These are phyloP conservation scores for Rhinogobio ventralis DNA, from an alignment of 2,797 vertebrate species.

Conservation along the genomic window DNA sequence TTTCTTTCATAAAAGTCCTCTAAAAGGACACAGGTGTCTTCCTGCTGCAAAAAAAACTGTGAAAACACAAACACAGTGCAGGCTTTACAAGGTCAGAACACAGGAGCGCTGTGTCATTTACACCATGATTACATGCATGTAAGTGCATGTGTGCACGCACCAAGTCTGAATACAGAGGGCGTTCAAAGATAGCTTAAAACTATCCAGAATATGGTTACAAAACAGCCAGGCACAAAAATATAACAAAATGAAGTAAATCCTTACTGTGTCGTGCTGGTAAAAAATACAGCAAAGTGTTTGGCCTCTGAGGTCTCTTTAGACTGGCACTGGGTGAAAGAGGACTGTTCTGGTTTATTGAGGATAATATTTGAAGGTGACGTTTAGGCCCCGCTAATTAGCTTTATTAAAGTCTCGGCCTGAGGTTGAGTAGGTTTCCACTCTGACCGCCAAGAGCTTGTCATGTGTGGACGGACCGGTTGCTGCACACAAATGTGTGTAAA, in stretches of 20 bases:
- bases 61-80: constrained; percentile 28
- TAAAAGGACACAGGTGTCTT: constrained; percentile 46
- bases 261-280: not conserved
- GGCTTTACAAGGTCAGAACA: constrained; percentile 25
- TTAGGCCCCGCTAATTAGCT: constrained; percentile 61
- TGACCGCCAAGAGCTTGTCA: constrained; percentile 57
- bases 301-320: constrained; percentile 26
- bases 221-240: not conserved
- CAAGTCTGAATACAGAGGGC: not conserved
- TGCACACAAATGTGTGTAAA: constrained; percentile 55
- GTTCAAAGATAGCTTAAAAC: not conserved
- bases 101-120: constrained; percentile 9
- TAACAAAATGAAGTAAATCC: not conserved
- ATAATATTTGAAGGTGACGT: constrained; percentile 61
- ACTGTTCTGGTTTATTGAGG: constrained; percentile 60
- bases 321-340: constrained; percentile 51
- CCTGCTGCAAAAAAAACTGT: constrained; percentile 19
- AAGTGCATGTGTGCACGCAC: not conserved
- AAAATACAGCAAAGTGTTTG: constrained; percentile 30
- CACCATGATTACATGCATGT: not conserved
- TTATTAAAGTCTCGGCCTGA: constrained; percentile 58
- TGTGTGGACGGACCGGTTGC: constrained; percentile 14
- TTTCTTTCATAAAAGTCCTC: constrained; percentile 42
- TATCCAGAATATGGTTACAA: not conserved
- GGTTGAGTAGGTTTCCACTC: constrained; percentile 59